Percentiles rank a stretch among this genome's conserved stretches.
phyloP scores from a whole-genome alignment of 2,797 vertebrate species.

The Pygocentrus nattereri region DNA sequence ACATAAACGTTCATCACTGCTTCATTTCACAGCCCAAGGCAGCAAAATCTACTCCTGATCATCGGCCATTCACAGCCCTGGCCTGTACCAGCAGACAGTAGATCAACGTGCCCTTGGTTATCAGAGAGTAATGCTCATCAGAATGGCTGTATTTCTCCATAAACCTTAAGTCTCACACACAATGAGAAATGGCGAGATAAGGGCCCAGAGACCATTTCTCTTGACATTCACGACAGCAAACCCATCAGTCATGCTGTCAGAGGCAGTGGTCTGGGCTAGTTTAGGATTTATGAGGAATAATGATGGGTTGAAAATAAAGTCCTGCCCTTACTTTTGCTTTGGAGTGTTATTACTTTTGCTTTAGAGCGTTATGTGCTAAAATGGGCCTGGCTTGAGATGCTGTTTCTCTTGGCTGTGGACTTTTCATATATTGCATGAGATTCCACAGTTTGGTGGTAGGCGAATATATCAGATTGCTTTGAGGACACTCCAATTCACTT shows the following conservation, averaged over 20 bases:
- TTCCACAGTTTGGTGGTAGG: conserved; percentile 45
- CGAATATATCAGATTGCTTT: conserved; percentile 28
- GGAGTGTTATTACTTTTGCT: conserved; percentile 58
- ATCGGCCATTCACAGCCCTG: conserved; percentile 44
- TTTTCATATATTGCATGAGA: conserved; percentile 71
- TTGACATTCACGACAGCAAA: conserved; percentile 83
- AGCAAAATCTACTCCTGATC: conserved; percentile 69
- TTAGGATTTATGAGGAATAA: conserved; percentile 87
- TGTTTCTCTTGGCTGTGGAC: conserved; percentile 78
- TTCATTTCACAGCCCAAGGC: conserved; percentile 58
- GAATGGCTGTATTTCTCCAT: conserved; percentile 75
- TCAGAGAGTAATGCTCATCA: conserved; percentile 80
- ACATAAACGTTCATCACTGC: conserved; percentile 51
- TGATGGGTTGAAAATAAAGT: conserved; percentile 79
- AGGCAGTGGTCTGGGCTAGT: conserved; percentile 77
- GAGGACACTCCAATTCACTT: neutral
- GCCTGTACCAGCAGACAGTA: conserved; percentile 69
- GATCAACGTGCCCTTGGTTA: conserved; percentile 80
- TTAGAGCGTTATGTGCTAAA: conserved; percentile 49
- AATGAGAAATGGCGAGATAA: conserved; percentile 81
- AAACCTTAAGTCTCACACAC: conserved; percentile 78
- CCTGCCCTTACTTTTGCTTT: conserved; percentile 69
- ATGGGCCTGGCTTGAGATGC: conserved; percentile 66
- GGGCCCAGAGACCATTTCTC: conserved; percentile 82
- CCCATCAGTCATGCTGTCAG: conserved; percentile 88